phyloP scores from a whole-genome alignment of 2,888 invertebrate genomes.

The Hirtodrosophila cameraria region DNA sequence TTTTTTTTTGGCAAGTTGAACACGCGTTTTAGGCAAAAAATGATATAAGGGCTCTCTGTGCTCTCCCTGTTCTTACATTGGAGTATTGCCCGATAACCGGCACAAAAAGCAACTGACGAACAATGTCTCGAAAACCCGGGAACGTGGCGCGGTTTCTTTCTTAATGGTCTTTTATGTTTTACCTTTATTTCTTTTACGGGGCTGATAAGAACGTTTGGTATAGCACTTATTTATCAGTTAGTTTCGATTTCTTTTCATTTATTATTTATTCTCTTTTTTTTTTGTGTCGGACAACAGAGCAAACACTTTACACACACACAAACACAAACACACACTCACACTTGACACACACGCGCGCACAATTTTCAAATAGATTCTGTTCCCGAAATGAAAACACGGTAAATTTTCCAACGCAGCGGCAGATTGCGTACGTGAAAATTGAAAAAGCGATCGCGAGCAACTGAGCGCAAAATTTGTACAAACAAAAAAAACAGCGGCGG shows the following conservation, averaged over 20 bases:
- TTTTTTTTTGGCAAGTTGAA: slow-evolving; percentile 3
- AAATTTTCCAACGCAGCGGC: slow-evolving; percentile 31
- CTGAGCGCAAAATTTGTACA: slow-evolving; percentile 79
- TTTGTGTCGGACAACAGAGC: slow-evolving; percentile 9
- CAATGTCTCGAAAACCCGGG: slow-evolving; percentile 14
- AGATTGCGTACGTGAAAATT: slow-evolving; percentile 76
- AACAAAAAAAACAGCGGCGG: slow-evolving; percentile 45
- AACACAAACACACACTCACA: neutral
- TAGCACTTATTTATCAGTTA: slow-evolving; percentile 35
- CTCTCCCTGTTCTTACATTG: slow-evolving; percentile 1
- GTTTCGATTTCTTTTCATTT: slow-evolving; percentile 38
- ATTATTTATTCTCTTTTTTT: slow-evolving; percentile 33
- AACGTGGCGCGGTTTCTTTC: slow-evolving; percentile 28
- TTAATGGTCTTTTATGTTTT: slow-evolving; percentile 17
- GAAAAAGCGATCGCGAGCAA: slow-evolving; percentile 79
- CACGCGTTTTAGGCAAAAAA: slow-evolving; percentile 7
- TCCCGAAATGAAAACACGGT: slow-evolving; percentile 29
- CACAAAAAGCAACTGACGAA: slow-evolving; percentile 42
- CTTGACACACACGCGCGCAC: neutral
- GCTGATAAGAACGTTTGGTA: slow-evolving; percentile 39
- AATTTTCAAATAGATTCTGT: slow-evolving; percentile 25
- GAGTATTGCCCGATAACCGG: slow-evolving; percentile 42
- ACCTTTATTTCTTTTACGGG: slow-evolving; percentile 25
- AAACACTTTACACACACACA: slow-evolving; percentile 14
- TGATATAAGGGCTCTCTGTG: neutral